Evolutionary conservation across 2,888 invertebrate genomes (phyloP).

Genomic region (Sympetrum striolatum): DNA sequence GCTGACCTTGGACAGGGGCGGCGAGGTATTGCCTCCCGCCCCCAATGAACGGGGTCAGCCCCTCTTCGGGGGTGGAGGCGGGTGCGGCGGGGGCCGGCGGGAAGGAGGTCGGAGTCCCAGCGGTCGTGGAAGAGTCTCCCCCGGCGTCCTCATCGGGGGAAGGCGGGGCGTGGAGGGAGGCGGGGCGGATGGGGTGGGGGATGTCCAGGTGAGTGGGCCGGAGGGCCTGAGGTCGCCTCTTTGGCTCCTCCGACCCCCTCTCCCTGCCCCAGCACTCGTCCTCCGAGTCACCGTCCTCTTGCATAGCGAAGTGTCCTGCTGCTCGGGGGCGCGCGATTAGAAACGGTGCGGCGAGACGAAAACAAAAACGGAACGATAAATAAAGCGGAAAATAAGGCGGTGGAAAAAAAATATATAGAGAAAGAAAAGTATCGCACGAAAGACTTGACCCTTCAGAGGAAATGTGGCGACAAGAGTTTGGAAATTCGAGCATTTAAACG

Average conservation of each 20-base stretch:
- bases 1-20: constrained; percentile 33
- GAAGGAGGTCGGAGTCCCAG: constrained; percentile 36
- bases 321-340: constrained; percentile 48
- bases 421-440: constrained; percentile 33
- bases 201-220: constrained; percentile 49
- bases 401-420: neutral
- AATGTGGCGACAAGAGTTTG: constrained; percentile 10
- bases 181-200: constrained; percentile 48
- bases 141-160: constrained; percentile 45
- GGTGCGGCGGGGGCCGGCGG: constrained; percentile 33
- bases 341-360: neutral
- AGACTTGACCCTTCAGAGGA: neutral
- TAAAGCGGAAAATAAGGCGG: neutral
- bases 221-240: constrained; percentile 27
- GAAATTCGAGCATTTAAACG: neutral
- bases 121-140: neutral
- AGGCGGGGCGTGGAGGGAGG: constrained; percentile 21
- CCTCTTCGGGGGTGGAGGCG: constrained; percentile 42
- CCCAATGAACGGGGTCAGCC: neutral
- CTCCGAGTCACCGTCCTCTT: constrained; percentile 48
- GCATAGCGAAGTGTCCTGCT: constrained; percentile 50
- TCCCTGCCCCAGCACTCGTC: constrained; percentile 45
- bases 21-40: constrained; percentile 5
- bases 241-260: neutral
- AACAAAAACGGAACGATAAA: constrained; percentile 21